These are phyloP conservation scores for Ceratitis capitata DNA, from an alignment of 1,140 invertebrate species.

Conservation along the genomic window DNA sequence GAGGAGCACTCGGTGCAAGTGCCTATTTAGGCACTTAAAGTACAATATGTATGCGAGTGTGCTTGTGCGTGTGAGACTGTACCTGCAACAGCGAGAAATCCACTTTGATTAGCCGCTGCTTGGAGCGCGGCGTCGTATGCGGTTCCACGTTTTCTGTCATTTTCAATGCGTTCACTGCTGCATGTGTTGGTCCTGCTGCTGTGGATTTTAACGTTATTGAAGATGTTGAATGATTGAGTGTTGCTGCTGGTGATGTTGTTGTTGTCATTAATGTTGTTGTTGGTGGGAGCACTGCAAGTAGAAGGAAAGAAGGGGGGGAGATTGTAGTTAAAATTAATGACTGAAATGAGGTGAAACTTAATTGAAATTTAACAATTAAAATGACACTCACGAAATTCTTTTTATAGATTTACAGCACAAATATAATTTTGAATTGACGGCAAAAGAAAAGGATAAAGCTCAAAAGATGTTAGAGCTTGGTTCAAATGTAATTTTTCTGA, in stretches of 20 bases:
- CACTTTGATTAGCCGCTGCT: constrained; percentile 73
- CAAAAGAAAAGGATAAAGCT: too few species aligned
- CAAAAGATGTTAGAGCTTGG: too few species aligned
- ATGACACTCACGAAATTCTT: not conserved
- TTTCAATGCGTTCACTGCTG: constrained; percentile 34
- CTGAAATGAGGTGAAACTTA: too few species aligned
- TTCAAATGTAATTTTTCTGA: too few species aligned
- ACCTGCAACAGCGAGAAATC: constrained; percentile 74
- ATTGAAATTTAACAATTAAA: not conserved
- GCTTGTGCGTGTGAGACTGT: not conserved
- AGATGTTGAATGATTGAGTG: constrained; percentile 45
- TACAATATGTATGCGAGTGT: not conserved
- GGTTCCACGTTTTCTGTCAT: constrained; percentile 32
- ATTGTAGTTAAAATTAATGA: not conserved
- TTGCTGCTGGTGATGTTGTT: constrained; percentile 46
- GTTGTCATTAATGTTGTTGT: constrained; percentile 45
- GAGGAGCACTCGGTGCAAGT: not conserved
- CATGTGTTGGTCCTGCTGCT: constrained; percentile 34
- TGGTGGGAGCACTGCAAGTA: constrained; percentile 57
- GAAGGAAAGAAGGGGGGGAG: not conserved
- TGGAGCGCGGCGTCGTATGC: constrained; percentile 51
- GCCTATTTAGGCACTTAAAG: not conserved
- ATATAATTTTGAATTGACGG: too few species aligned
- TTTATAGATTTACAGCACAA: too few species aligned
- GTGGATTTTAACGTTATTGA: constrained; percentile 24